Evolutionary conservation across 2,888 invertebrate species (phyloP).

Genomic region (Carabus problematicus): DNA sequence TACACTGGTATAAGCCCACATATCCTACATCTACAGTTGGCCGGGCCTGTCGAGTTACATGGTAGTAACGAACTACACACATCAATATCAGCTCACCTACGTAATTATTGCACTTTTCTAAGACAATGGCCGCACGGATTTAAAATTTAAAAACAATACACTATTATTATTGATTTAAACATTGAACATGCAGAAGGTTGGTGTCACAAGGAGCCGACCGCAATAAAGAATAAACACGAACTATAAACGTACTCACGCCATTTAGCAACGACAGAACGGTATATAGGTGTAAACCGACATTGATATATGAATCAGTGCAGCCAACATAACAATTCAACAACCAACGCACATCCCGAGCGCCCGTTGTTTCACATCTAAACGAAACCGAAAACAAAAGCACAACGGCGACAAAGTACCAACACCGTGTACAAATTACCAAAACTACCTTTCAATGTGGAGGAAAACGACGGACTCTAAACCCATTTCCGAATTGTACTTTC

Average conservation of each 20-base stretch:
- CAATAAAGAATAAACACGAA: conserved; percentile 28
- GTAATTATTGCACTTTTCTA: conserved; percentile 20
- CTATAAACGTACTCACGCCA: conserved; percentile 24
- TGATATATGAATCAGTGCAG: conserved; percentile 38
- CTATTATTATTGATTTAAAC: conserved; percentile 34
- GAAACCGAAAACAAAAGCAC: conserved; percentile 1
- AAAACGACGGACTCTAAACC: conserved; percentile 37
- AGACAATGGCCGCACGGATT: too few relatives aligned
- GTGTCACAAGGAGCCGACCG: conserved; percentile 16
- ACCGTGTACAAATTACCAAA: conserved; percentile 10
- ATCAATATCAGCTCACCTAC: conserved; percentile 18
- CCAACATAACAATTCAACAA: conserved; percentile 18
- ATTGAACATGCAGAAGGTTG: conserved; percentile 1
- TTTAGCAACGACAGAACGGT: conserved; percentile 4
- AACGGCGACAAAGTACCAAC: not conserved
- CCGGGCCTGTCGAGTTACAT: too few relatives aligned
- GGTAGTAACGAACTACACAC: too few relatives aligned
- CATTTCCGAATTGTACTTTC: conserved; percentile 47
- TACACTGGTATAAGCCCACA: conserved; percentile 14
- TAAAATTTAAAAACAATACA: conserved; percentile 10
- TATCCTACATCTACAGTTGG: conserved; percentile 10
- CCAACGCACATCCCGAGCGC: not conserved
- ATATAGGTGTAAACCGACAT: conserved; percentile 40
- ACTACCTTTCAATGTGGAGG: conserved; percentile 8
- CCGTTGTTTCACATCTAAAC: not conserved